Percentiles rank a stretch among this genome's conserved stretches.
phyloP scores from a whole-genome alignment of 2,797 vertebrate species.

The Phyllotis vaccarum region DNA sequence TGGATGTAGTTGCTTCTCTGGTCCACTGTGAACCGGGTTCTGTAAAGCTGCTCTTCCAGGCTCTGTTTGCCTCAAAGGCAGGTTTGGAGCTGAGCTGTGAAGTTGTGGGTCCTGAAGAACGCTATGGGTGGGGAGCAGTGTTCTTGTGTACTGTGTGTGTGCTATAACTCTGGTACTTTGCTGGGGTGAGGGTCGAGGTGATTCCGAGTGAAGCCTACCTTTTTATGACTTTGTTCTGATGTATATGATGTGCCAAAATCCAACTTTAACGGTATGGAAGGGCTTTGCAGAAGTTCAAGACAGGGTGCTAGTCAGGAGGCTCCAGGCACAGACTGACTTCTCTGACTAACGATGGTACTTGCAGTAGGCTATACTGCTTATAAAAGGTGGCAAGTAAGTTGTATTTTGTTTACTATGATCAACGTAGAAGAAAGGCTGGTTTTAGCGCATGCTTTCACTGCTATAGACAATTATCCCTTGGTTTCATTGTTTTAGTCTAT shows the following conservation, averaged over 20 bases:
- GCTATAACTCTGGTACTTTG: neutral
- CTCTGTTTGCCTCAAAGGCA: neutral
- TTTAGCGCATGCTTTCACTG: neutral
- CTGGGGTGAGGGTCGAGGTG: neutral
- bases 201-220: neutral
- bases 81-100: neutral
- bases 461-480: neutral
- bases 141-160: fast-evolving
- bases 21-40: neutral
- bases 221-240: neutral
- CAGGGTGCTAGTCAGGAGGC: neutral
- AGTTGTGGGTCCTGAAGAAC: neutral
- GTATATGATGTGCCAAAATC: neutral
- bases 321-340: neutral
- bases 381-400: neutral
- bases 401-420: neutral
- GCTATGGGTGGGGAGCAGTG: too few species aligned
- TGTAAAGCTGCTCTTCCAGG: neutral
- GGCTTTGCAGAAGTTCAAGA: neutral
- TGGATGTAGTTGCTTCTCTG: neutral
- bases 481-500: neutral
- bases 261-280: neutral
- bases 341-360: neutral
- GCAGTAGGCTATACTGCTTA: neutral
- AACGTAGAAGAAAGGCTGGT: neutral